Percentiles rank a stretch among this genome's conserved stretches.
These are phyloP conservation scores for Alethe castanea DNA, from an alignment of 2,113 vertebrate species.

Conservation along the genomic window DNA sequence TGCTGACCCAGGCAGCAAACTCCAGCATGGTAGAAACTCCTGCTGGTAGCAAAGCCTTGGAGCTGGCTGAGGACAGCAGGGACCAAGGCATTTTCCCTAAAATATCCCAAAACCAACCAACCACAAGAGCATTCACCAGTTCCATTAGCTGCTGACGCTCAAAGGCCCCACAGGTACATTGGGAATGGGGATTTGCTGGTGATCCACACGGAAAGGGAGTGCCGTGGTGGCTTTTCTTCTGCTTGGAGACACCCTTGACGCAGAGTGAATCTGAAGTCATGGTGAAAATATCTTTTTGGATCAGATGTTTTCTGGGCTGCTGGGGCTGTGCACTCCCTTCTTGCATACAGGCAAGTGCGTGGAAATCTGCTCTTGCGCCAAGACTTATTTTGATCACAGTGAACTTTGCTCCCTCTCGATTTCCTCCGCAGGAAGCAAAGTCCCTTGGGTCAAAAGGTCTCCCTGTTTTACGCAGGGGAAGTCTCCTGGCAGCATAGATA, in stretches of 20 bases:
- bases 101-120: not conserved
- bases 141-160: rapidly evolving
- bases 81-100: not conserved
- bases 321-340: not conserved
- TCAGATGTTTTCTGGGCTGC: not conserved
- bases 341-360: not conserved
- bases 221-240: not conserved
- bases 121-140: not conserved
- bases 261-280: not conserved
- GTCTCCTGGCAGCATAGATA: not conserved
- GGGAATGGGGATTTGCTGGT: not conserved
- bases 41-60: not conserved
- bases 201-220: rapidly evolving
- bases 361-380: not conserved
- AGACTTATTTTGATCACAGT: not conserved
- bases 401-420: not conserved
- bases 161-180: rapidly evolving
- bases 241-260: not conserved
- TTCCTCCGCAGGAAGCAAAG: not conserved
- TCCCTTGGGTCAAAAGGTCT: not conserved
- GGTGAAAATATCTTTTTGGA: not conserved
- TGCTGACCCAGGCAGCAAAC: not conserved
- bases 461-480: not conserved
- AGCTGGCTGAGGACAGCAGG: not conserved
- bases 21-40: not conserved